Evolutionary conservation across 2,113 vertebrate species (phyloP).

Genomic region (Hassar affinis): DNA sequence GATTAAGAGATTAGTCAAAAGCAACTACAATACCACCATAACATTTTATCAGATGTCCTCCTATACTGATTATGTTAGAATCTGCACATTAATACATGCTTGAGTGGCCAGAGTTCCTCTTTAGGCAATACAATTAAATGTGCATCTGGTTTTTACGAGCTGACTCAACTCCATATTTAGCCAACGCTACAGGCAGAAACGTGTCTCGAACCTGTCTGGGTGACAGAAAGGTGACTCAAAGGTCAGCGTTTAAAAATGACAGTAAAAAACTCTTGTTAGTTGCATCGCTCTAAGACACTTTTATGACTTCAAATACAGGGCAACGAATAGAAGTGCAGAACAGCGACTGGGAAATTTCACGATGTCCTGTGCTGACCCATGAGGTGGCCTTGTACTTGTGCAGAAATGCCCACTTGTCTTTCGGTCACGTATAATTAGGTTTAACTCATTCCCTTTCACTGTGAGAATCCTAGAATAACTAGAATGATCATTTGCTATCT

Average conservation of each 20-base stretch:
- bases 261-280: conserved; percentile 21
- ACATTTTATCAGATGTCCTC: not conserved
- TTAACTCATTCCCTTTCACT: not conserved
- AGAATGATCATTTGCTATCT: not conserved
- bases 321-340: conserved; percentile 30
- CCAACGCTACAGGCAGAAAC: conserved; percentile 26
- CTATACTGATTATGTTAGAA: not conserved
- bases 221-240: conserved; percentile 45
- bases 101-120: conserved; percentile 20
- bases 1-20: not conserved
- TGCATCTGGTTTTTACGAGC: conserved; percentile 37
- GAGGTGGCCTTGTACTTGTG: not conserved
- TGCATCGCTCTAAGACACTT: conserved; percentile 26
- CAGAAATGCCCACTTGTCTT: not conserved
- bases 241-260: conserved; percentile 41
- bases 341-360: conserved; percentile 35
- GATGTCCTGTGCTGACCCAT: not conserved
- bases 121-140: conserved; percentile 35
- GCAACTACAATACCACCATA: not conserved
- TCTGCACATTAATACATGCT: conserved; percentile 16
- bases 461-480: not conserved
- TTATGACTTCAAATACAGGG: conserved; percentile 43
- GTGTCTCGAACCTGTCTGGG: conserved; percentile 20
- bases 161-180: conserved; percentile 49
- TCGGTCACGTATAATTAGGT: not conserved